These are phyloP conservation scores for Macrobrachium nipponense DNA, from an alignment of 1,140 invertebrate genomes.

Conservation along the genomic window DNA sequence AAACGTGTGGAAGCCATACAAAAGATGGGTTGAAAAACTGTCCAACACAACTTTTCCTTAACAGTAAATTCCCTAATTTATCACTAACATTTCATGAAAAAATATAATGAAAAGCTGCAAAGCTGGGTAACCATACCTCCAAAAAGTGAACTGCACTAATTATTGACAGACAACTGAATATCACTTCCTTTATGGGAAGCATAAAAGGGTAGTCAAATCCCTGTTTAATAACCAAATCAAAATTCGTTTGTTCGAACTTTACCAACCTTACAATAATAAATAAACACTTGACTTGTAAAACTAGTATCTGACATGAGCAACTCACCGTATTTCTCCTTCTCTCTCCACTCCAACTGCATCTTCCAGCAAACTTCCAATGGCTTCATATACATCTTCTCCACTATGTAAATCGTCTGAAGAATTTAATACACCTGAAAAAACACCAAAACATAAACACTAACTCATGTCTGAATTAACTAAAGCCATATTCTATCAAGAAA, in stretches of 20 bases:
- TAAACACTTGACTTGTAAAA: neutral
- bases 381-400: constrained; percentile 91
- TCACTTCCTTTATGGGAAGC: no score
- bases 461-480: constrained; percentile 1
- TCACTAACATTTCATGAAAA: no score
- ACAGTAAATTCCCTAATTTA: no score
- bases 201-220: no score
- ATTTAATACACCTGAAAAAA: constrained; percentile 72
- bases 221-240: no score
- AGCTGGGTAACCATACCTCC: no score
- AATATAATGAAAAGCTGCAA: no score
- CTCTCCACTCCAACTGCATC: constrained; percentile 77
- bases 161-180: no score
- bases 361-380: constrained; percentile 89
- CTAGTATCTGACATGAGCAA: constrained; percentile 56
- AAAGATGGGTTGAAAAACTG: no score
- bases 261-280: constrained; percentile 22
- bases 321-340: constrained; percentile 85
- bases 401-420: constrained; percentile 89
- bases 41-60: no score
- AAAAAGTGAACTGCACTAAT: no score
- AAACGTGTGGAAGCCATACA: no score
- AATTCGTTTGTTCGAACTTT: neutral
- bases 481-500: neutral
- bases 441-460: constrained; percentile 13